Percentiles rank a stretch among this genome's conserved stretches.
These are phyloP conservation scores for Mus minutoides DNA, from an alignment of 2,797 vertebrate genomes.

Conservation along the genomic window DNA sequence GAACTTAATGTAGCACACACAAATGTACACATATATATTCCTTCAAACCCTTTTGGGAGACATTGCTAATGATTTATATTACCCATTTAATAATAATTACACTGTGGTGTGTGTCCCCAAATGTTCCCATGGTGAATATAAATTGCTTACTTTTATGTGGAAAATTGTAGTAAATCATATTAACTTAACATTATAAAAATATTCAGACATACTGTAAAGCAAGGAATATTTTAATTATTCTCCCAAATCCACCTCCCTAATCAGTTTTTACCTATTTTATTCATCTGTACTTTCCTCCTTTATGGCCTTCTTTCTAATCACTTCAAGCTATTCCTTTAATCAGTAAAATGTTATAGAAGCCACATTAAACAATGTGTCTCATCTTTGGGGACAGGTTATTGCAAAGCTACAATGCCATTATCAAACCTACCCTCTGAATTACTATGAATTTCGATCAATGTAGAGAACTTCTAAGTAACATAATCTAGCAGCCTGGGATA, in stretches of 20 bases:
- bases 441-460: not conserved
- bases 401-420: not conserved
- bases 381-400: not conserved
- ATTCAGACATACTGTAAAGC: not conserved
- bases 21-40: not conserved
- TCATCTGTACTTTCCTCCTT: not conserved
- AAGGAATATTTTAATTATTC: constrained; percentile 19
- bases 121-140: not conserved
- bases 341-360: not conserved
- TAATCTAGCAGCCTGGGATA: not conserved
- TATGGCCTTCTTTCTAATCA: not conserved
- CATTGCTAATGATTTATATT: not conserved
- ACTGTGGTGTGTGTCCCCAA: not conserved
- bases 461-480: not conserved
- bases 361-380: not conserved
- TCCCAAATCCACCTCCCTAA: not conserved
- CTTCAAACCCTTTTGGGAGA: not conserved
- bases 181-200: constrained; percentile 34
- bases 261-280: not conserved
- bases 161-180: not conserved
- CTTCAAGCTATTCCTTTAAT: not conserved
- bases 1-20: not conserved
- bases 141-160: not conserved
- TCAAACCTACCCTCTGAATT: not conserved
- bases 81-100: not conserved